A percentile compares a stretch with the other conserved stretches of the same genome.
These are phyloP conservation scores for Pilophorus perplexus DNA, from an alignment of 2,888 invertebrate genomes.

Conservation along the genomic window DNA sequence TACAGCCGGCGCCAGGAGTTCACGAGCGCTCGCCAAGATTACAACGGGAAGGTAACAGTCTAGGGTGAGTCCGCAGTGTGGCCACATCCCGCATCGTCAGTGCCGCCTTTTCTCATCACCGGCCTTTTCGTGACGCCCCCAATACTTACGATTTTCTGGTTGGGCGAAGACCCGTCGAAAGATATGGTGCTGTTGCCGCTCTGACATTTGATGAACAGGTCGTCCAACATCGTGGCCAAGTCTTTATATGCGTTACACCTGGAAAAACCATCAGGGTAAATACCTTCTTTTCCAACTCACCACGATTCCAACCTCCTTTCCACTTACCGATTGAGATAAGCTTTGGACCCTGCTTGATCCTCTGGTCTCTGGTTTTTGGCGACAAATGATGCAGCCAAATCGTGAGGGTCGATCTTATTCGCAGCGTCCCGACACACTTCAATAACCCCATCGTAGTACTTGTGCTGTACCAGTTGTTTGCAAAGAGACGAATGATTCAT, in stretches of 20 bases:
- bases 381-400: slow-evolving; percentile 83
- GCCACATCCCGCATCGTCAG: no score
- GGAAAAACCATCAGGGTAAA: slow-evolving; percentile 49
- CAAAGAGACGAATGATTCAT: slow-evolving; percentile 82
- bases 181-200: slow-evolving; percentile 48
- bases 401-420: slow-evolving; percentile 81
- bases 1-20: no score
- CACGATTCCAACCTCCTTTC: no score
- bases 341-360: slow-evolving; percentile 77
- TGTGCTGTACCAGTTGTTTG: slow-evolving; percentile 74
- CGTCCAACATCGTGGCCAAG: slow-evolving; percentile 74
- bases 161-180: slow-evolving; percentile 37
- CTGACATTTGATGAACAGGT: slow-evolving; percentile 62
- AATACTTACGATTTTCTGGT: slow-evolving; percentile 43
- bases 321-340: slow-evolving; percentile 63
- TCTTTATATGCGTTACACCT: slow-evolving; percentile 89
- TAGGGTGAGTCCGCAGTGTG: no score
- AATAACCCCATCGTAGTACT: slow-evolving; percentile 84
- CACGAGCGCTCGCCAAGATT: no score
- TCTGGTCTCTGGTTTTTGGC: slow-evolving; percentile 75
- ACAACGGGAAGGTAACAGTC: no score
- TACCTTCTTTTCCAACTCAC: no score
- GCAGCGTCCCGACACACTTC: slow-evolving; percentile 85
- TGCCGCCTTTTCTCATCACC: no score
- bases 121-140: no score